Conservation (phyloP, 2,113 vertebrate genomes). For the Pelmatolapia mariae region DNA sequence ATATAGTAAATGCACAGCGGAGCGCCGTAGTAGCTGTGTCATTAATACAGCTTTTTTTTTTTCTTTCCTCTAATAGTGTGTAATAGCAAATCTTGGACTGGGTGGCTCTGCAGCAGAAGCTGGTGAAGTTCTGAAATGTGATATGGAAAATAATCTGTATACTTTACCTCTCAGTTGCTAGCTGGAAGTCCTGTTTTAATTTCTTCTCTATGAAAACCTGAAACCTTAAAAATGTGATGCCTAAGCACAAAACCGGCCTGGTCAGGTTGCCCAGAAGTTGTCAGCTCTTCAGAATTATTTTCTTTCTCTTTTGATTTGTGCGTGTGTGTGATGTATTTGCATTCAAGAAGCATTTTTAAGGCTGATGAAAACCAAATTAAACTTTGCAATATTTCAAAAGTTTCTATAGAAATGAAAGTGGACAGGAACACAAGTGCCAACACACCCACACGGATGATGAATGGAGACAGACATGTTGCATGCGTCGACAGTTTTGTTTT, state of each 20-base stretch:
- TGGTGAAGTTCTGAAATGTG: not conserved
- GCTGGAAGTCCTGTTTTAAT: not conserved
- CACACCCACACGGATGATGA: conserved; percentile 1
- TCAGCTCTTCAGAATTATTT: not conserved
- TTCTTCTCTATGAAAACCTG: not conserved
- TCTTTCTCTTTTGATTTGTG: not conserved
- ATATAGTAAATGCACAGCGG: not conserved
- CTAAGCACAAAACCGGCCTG: not conserved
- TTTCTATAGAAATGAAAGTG: not conserved
- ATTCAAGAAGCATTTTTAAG: not conserved
- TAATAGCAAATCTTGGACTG: not conserved
- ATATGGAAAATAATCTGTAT: not conserved
- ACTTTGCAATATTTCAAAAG: not conserved
- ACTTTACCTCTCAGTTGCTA: not conserved
- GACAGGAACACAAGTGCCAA: conserved; percentile 13
- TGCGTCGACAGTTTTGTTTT: not conserved
- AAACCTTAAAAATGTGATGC: not conserved
- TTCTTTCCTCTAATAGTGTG: not conserved
- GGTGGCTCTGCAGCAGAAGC: not conserved
- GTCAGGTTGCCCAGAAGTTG: not conserved
- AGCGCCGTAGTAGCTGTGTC: not conserved
- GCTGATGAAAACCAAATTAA: not conserved
- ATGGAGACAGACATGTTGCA: conserved; percentile 6
- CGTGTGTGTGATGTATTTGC: not conserved
- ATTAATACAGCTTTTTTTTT: not conserved